Evolutionary conservation across 2,888 invertebrate genomes (phyloP).

Genomic region (Ennomos erosarius): DNA sequence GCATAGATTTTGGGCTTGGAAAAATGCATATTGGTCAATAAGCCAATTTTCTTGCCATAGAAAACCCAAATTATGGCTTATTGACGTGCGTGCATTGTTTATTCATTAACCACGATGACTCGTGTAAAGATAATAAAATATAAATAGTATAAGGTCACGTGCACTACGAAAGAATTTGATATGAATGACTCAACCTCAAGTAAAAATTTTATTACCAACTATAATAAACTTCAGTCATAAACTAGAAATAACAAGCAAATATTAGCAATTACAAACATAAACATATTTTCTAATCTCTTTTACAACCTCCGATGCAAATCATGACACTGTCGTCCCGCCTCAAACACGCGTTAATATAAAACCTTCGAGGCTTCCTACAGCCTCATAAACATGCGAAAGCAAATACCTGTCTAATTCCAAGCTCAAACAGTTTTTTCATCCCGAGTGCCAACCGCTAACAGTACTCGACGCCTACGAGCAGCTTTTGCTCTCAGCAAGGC

Average conservation of each 20-base stretch:
- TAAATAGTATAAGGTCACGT: too few relatives aligned
- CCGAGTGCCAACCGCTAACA: conserved; percentile 59
- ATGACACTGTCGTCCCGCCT: conserved; percentile 36
- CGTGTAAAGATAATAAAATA: too few relatives aligned
- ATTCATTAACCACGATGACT: too few relatives aligned
- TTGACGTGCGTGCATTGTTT: too few relatives aligned
- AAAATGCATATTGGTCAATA: not conserved
- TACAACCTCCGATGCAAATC: conserved; percentile 35
- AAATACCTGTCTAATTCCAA: conserved; percentile 62
- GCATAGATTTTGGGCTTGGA: not conserved
- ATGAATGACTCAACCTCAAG: conserved; percentile 6
- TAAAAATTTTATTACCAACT: conserved; percentile 10
- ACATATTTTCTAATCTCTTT: conserved; percentile 29
- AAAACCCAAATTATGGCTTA: too few relatives aligned
- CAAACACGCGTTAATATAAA: conserved; percentile 33
- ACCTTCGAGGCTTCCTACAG: conserved; percentile 53
- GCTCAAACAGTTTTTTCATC: conserved; percentile 57
- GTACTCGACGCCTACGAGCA: conserved; percentile 64
- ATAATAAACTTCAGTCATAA: conserved; percentile 33
- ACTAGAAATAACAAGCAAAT: conserved; percentile 31
- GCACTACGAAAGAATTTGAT: not conserved
- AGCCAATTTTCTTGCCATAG: too few relatives aligned
- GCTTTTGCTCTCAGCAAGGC: conserved; percentile 44
- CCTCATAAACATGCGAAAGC: conserved; percentile 53
- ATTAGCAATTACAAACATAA: conserved; percentile 20